Evolutionary conservation across 2,888 invertebrate genomes (phyloP), one percentile per base, ranked within the genome.

Genomic region (Sinopyrophorus schimmeli): DNA sequence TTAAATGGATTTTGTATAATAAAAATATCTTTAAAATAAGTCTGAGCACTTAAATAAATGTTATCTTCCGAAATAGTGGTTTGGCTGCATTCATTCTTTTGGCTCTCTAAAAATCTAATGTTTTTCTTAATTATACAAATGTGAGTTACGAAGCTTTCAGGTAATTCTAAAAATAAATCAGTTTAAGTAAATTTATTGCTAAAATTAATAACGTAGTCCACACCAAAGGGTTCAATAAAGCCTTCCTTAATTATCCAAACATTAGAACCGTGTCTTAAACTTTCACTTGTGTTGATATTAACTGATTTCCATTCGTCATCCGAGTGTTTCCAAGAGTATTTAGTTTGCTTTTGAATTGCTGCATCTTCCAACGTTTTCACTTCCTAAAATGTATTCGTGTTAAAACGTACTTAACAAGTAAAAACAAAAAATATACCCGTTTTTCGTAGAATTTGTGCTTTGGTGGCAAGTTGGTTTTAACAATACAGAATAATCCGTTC

Each of bases 401-500:
- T n/a, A n/a, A n/a, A n/a, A n/a, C n/a, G n/a, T n/a, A n/a, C n/a
- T n/a, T n/a, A n/a, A n/a, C n/a, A n/a, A n/a, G n/a, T n/a, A n/a
- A n/a, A n/a, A n/a, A n/a, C n/a, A n/a, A n/a, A n/a, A n/a, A n/a
- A 37, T 2, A n/a, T 26, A 49, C 48, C 47, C 65, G 51, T 46
- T 67, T 61, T 15, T 64, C 60, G 44, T 71, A 69, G 10, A 69
- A 12, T 3, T 59, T 57, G 34, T 73, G 68, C 27, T 68, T 65
- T 15, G 70, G 63, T 7, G 79, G 80, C 43, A 80, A 69, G 71
- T 83, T 83, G 51, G 78, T 81, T 40, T 75, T 77, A 10, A 77
- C 72, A 46, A 84, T 76, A 59, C 83, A 84, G 62, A 84, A 80
- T 48, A 83, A 64, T 53, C 79, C 76, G 47, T 76, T 76, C 46